Conservation (phyloP, 1,140 invertebrate species). For the Amyelois transitella region DNA sequence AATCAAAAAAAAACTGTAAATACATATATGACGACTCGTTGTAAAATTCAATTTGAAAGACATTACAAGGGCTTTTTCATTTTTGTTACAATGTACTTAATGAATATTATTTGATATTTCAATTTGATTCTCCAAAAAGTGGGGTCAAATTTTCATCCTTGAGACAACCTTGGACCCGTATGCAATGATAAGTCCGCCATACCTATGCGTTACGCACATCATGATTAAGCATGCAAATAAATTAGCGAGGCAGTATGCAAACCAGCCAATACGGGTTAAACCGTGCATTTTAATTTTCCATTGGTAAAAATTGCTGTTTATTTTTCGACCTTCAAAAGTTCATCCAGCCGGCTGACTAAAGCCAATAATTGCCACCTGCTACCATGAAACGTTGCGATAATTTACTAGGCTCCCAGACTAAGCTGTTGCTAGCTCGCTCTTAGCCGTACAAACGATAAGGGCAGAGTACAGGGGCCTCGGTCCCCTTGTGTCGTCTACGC, state of each 20-base stretch:
- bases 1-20: too few relatives aligned
- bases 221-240: not conserved
- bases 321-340: slow-evolving; percentile 70
- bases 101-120: too few relatives aligned
- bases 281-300: slow-evolving; percentile 1
- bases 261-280: not conserved
- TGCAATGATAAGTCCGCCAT: slow-evolving; percentile 1
- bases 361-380: slow-evolving; percentile 62
- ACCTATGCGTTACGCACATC: not conserved
- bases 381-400: slow-evolving; percentile 52
- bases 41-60: too few relatives aligned
- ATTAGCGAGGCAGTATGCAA: not conserved
- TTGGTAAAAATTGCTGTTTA: slow-evolving; percentile 26
- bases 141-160: not conserved
- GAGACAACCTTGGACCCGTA: not conserved
- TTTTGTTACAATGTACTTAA: too few relatives aligned
- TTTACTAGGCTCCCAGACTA: too few relatives aligned
- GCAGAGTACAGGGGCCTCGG: slow-evolving; percentile 23
- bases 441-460: slow-evolving; percentile 10
- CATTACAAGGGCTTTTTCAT: too few relatives aligned
- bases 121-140: too few relatives aligned
- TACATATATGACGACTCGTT: too few relatives aligned
- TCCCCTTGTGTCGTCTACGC: slow-evolving; percentile 48
- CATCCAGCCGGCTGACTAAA: slow-evolving; percentile 43
- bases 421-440: slow-evolving; percentile 33